Evolutionary conservation across 2,797 vertebrate genomes (phyloP), one percentile per base, ranked within the genome.

Genomic region (Rhinogobio ventralis): DNA sequence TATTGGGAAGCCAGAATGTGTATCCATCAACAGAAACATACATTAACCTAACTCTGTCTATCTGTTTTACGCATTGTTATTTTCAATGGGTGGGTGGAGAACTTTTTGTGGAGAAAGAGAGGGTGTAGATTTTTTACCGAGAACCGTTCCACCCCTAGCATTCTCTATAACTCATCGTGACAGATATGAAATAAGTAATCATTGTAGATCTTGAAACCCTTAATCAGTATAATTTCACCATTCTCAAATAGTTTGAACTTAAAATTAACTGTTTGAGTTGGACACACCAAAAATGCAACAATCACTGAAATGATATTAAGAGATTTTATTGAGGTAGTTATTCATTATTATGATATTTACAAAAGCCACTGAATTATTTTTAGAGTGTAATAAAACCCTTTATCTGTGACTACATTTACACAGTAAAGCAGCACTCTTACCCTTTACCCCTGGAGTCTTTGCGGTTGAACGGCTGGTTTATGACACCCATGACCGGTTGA

Each of bases 391-490:
- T 17, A 30, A 30, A 64, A 2, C 60, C 60, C 60, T 64, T 64
- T 17, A 64, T 14, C 60, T 3, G 60, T 64, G 60, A 30, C 60
- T 64, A 30, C 60, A 64, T 28, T 7, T 15, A 7, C 55, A 57
- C 23, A 57, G 10, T 57, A 23, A 4, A 64, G 62, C 4, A 4
- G 42, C 30, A 42, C 46, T 49, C 94, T 91, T 82, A 94, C 95
- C 93, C 46, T 79, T 91, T 88, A 23, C 90, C 91, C 14, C 88
- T 86, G 10, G 91, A 88, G 60, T 96, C 95, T 90, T 92, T 95
- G 88, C 89, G 88, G 86, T 92, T 92, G 90, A 98, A 97, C 0
- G 97, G 97, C 81, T 98, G 97, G 90, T 96, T 98, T 92, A 98
- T 96, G 87, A 97, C 96, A 0, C 97, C 97, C 94, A 97, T 97